phyloP scores from a whole-genome alignment of 2,797 vertebrate genomes.

The Trachops cirrhosus region DNA sequence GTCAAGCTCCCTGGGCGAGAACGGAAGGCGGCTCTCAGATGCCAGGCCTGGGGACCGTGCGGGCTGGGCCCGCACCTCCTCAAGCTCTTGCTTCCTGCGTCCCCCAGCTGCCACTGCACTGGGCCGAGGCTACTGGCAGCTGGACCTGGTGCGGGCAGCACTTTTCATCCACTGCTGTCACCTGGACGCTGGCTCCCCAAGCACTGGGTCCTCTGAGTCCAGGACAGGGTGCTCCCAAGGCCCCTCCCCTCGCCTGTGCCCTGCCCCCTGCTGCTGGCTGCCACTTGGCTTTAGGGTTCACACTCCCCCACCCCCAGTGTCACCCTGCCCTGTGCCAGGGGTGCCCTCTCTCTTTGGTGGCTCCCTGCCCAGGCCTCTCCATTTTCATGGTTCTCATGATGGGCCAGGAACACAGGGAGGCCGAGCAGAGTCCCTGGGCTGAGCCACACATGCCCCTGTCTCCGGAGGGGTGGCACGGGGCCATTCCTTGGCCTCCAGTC shows the following conservation, averaged over 20 bases:
- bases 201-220: background rate
- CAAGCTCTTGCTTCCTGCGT: background rate
- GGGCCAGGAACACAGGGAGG: background rate
- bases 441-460: background rate
- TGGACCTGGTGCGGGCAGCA: background rate
- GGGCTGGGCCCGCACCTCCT: background rate
- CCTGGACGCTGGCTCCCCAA: rapidly evolving
- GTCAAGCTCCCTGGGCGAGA: background rate
- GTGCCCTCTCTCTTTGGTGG: background rate
- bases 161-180: background rate
- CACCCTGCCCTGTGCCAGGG: background rate
- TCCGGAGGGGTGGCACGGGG: background rate
- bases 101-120: background rate
- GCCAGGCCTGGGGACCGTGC: background rate
- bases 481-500: background rate
- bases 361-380: background rate
- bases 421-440: background rate
- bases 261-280: background rate
- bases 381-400: background rate
- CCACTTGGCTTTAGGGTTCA: conserved; percentile 48
- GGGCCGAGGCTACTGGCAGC: background rate
- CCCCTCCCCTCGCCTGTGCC: background rate
- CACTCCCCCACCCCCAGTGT: no score
- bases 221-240: background rate
- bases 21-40: background rate